Percentiles rank a stretch among this genome's conserved stretches.
phyloP scores from a whole-genome alignment of 2,888 invertebrate genomes.

The Cyaniris semiargus region DNA sequence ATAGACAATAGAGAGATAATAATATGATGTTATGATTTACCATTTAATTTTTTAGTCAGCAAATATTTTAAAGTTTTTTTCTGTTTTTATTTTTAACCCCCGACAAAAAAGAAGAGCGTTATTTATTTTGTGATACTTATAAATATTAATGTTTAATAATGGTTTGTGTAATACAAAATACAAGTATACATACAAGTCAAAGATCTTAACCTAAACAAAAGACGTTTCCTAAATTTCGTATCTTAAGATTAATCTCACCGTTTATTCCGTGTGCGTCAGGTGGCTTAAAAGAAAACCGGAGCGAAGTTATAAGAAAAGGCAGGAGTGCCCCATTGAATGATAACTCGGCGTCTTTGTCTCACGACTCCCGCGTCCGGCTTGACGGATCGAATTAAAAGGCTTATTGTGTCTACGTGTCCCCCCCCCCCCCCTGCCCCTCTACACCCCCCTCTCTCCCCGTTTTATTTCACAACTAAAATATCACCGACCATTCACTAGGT shows the following conservation, averaged over 20 bases:
- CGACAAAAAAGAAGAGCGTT: too few relatives aligned
- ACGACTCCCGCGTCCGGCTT: slow-evolving; percentile 66
- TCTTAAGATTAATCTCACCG: slow-evolving; percentile 19
- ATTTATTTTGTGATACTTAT: too few relatives aligned
- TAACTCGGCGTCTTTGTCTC: slow-evolving; percentile 77
- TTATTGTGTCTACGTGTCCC: slow-evolving; percentile 81
- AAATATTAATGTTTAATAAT: too few relatives aligned
- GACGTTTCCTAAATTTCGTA: not conserved
- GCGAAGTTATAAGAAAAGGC: slow-evolving; percentile 79
- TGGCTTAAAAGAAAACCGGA: slow-evolving; percentile 71
- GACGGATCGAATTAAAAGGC: slow-evolving; percentile 81
- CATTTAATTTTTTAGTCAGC: too few relatives aligned
- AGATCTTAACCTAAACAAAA: too few relatives aligned
- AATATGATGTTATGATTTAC: too few relatives aligned
- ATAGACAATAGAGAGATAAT: too few relatives aligned
- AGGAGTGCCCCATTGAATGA: slow-evolving; percentile 81
- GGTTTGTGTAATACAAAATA: too few relatives aligned
- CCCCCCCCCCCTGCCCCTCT: slow-evolving; percentile 50
- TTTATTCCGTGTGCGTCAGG: slow-evolving; percentile 50
- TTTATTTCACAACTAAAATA: slow-evolving; percentile 81
- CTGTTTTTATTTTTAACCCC: too few relatives aligned
- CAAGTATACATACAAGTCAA: too few relatives aligned
- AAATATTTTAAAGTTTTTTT: too few relatives aligned
- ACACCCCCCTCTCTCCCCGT: slow-evolving; percentile 60
- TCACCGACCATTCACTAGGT: slow-evolving; percentile 77